phyloP scores from a whole-genome alignment of 2,113 vertebrate species.

The Tenrec ecaudatus region DNA sequence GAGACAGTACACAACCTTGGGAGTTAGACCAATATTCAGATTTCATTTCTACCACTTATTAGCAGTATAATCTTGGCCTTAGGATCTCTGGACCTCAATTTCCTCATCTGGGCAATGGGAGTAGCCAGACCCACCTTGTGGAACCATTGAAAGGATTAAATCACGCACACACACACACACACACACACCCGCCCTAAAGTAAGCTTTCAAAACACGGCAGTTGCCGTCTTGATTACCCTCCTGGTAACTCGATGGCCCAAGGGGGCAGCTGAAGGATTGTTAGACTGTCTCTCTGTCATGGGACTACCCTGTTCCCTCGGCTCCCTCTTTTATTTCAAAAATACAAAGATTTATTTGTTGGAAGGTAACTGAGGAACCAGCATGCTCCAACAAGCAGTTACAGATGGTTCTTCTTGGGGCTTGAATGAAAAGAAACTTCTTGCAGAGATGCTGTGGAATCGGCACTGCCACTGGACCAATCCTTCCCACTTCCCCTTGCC shows the following conservation, averaged over 20 bases:
- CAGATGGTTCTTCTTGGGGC: slow-evolving; percentile 76
- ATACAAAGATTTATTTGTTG: slow-evolving; percentile 80
- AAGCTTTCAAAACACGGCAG: neutral
- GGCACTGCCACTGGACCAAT: slow-evolving; percentile 64
- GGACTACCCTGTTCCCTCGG: slow-evolving; percentile 57
- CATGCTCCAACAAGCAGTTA: slow-evolving; percentile 77
- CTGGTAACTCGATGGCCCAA: slow-evolving; percentile 8
- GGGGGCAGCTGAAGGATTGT: slow-evolving; percentile 22
- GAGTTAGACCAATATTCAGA: neutral
- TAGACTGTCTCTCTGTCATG: slow-evolving; percentile 65
- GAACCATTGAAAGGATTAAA: neutral
- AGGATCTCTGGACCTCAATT: neutral
- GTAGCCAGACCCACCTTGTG: neutral
- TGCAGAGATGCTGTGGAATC: slow-evolving; percentile 71
- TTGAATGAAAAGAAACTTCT: slow-evolving; percentile 63
- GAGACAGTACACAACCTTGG: neutral
- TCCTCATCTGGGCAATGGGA: slow-evolving; percentile 43
- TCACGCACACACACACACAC: neutral
- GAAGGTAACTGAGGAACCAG: slow-evolving; percentile 76
- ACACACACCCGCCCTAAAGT: neutral
- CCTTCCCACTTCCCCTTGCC: slow-evolving; percentile 71
- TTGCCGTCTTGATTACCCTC: neutral
- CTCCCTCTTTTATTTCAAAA: slow-evolving; percentile 77
- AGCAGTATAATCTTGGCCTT: no score
- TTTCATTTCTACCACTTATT: no score